Base-by-base conservation (phyloP, 2,113 vertebrate species). In the Tragelaphus scriptus region DNA sequence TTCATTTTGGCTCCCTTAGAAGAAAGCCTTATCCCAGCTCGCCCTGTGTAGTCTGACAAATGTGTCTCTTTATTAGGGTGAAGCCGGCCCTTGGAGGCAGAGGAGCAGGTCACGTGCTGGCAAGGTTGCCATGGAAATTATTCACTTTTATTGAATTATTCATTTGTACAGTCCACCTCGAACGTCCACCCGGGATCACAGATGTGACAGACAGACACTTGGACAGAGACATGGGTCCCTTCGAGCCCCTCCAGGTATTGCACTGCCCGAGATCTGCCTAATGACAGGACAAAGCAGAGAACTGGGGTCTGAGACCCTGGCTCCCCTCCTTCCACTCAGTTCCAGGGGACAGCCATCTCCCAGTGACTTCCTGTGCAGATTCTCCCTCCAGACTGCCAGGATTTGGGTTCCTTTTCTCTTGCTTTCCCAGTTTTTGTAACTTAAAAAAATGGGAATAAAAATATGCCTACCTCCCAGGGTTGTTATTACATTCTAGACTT, bases 61-160 rank as follows among this genome's bases (percentile, higher is more conserved):
- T 65, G 87, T 15, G 82, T 63, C 97, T 96, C 95, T 97, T 97
- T 93, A 92, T 96, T 87, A 92, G 97, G 82, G 95, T 86, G 51
- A 96, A 86, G 77, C 56, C 12, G 44, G 82, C 77, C 82, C 91
- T 44, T 19, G 88, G 94, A 93, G 82, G 77, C 91, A 56, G 59
- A 68, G 21, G 53, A 95, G 91, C 26, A 13, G 77, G 93, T 91
- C 91, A 80, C 32, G 13, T 90, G 88, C 90, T 91, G 86, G 61
- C 59, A 88, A 82, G 91, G 97, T 98, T 98, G 91, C 97, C 97
- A 98, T 98, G 98, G 98, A 95, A 97, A 97, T 98, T 94, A 93
- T 61, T 96, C 93, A 89, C 88, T 95, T 93, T 91, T 68, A 88
- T 63, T 98, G 95, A 98, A 97, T 98, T 95, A 98, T 96, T 97